Conservation (phyloP, 2,113 vertebrate species). For the Poicephalus gulielmi region DNA sequence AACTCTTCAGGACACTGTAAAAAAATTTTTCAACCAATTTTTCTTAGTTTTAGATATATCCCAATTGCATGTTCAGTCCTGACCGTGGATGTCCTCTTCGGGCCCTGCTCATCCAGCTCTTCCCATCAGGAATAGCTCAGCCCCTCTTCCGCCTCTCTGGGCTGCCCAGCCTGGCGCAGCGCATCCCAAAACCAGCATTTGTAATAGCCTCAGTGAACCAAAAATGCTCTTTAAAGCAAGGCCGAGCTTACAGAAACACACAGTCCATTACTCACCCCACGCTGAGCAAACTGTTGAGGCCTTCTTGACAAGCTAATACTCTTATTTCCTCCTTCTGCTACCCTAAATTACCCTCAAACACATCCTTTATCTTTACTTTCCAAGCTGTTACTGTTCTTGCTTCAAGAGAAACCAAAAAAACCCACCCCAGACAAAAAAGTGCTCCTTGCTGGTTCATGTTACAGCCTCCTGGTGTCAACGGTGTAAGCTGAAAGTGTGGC, state of each 20-base stretch:
- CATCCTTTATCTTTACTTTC: slow-evolving; percentile 8
- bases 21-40: not conserved
- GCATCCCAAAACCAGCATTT: not conserved
- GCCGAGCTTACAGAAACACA: not conserved
- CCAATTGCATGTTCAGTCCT: rapidly evolving
- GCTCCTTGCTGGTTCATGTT: not conserved
- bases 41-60: not conserved
- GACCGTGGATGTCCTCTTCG: not conserved
- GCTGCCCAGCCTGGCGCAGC: not conserved
- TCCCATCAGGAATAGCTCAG: not conserved
- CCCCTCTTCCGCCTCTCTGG: not conserved
- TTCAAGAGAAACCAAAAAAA: not conserved
- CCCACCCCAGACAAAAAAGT: not conserved
- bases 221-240: not conserved
- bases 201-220: not conserved
- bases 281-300: not conserved
- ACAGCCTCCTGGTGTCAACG: not conserved
- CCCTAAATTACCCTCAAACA: not conserved
- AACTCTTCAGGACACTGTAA: not conserved
- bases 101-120: not conserved
- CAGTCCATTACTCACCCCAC: not conserved
- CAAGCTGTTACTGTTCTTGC: not conserved
- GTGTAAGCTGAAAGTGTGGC: not conserved
- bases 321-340: not conserved
- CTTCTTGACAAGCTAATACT: not conserved